A percentile compares a stretch with the other conserved stretches of the same genome.
Evolutionary conservation across 2,888 invertebrate genomes (phyloP).

Genomic region (Heteromyza rotundicornis): DNA sequence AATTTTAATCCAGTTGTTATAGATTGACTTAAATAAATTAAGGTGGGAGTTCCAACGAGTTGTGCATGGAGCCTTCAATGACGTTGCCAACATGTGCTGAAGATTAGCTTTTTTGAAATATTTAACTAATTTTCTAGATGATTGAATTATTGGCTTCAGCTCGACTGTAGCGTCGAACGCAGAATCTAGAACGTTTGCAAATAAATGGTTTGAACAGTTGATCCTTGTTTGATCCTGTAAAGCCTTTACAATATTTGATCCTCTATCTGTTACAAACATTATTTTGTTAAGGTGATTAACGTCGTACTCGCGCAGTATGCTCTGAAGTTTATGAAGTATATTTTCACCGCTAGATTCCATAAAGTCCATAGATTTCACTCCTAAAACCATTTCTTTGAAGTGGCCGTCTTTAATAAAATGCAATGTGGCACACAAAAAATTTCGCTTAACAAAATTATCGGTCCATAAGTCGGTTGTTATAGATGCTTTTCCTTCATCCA

Average conservation of each 20-base stretch:
- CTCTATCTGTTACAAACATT: slow-evolving; percentile 26
- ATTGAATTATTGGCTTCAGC: slow-evolving; percentile 17
- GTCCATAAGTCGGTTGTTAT: slow-evolving; percentile 24
- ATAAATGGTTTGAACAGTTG: slow-evolving; percentile 21
- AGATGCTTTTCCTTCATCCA: slow-evolving; percentile 20
- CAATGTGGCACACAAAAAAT: slow-evolving; percentile 21
- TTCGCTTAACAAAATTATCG: slow-evolving; percentile 22
- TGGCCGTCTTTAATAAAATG: slow-evolving; percentile 21
- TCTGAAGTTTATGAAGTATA: no score
- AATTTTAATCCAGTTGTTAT: background rate
- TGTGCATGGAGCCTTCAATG: slow-evolving; percentile 15
- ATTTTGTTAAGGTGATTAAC: slow-evolving; percentile 20
- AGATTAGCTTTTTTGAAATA: slow-evolving; percentile 23
- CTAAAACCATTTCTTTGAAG: slow-evolving; percentile 18
- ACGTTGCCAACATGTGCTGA: slow-evolving; percentile 13
- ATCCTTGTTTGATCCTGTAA: slow-evolving; percentile 21
- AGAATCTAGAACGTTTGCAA: slow-evolving; percentile 22
- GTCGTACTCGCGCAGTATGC: slow-evolving; percentile 16
- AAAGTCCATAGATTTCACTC: no score
- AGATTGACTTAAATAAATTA: slow-evolving; percentile 4
- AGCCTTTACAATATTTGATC: slow-evolving; percentile 23
- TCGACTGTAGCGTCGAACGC: slow-evolving; percentile 18
- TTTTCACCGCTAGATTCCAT: no score
- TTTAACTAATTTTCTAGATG: no score
- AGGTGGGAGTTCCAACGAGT: slow-evolving; percentile 23